Base-by-base conservation (phyloP, 2,888 invertebrate genomes). In the Tetragonula carbonaria region DNA sequence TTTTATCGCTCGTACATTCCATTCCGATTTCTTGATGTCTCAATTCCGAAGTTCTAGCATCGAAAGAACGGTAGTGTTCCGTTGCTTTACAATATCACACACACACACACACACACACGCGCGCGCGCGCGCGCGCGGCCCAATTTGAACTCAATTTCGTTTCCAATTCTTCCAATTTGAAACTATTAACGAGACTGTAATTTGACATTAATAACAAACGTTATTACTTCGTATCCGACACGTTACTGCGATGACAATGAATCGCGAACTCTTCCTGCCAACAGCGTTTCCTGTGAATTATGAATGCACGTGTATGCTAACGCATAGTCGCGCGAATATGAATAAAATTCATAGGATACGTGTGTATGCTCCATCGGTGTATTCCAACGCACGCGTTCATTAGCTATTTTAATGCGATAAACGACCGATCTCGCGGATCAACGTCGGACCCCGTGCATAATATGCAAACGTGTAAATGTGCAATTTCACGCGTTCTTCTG, bases 321-420 rank as follows among this genome's bases (percentile, higher is more conserved):
- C 45, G 45, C 8, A 2, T 45, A 45, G 2, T 45, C 45, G 45
- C 45, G 45, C 45, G 8, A 45, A 1, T 45, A 2, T 2, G 45
- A 45, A 45, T 45, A 45, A 45, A 45, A 45, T 45, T 45, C 45
- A 6, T 8, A 1, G 8, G 45, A 45, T 45, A 45, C 11, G 2
- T 8, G 5, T 1, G 2, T 8, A 0, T 1, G 1, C 33, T 11
- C 45, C 8, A 45, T 45, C 45, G 45, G 38, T 8, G n/a, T 57
- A n/a, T 13, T 4, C 57, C n/a, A 57, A 57, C n/a, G 13, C 57
- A 11, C 16, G 23, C 62, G 89, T 89, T 89, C 88, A 89, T 86
- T 82, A 85, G 78, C 23, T 76, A 70, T 78, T 83, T 84, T 76
- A 63, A 82, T 78, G 82, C 86, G 87, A 89, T 88, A 88, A 28